A percentile compares a stretch with the other conserved stretches of the same genome.
Conservation (phyloP, 1,140 invertebrate species). For the Drosophila sulfurigaster region DNA sequence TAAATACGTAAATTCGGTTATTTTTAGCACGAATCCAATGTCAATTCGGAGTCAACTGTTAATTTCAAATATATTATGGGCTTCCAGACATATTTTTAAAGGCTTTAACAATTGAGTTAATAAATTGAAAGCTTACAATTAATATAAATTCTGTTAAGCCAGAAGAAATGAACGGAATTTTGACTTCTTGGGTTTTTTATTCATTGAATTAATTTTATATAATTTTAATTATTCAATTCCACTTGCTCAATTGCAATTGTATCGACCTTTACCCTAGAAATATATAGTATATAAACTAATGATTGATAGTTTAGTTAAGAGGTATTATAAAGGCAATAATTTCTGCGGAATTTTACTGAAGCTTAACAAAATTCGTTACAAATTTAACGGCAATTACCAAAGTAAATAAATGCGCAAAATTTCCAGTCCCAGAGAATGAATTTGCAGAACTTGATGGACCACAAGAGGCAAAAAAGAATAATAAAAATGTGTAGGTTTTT, state of each 20-base stretch:
- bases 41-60: too few relatives aligned
- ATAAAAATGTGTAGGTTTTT: conserved; percentile 7
- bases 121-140: conserved; percentile 4
- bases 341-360: neutral
- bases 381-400: conserved; percentile 74
- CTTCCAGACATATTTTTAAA: neutral
- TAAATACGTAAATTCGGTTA: too few relatives aligned
- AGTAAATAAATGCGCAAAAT: conserved; percentile 49
- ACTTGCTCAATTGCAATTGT: too few relatives aligned
- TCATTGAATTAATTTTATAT: too few relatives aligned
- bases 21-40: too few relatives aligned
- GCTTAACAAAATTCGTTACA: conserved; percentile 48
- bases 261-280: too few relatives aligned
- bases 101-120: neutral
- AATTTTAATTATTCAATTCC: too few relatives aligned
- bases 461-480: neutral
- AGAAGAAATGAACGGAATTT: too few relatives aligned
- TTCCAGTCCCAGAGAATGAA: conserved; percentile 37
- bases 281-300: neutral
- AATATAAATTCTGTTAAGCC: neutral
- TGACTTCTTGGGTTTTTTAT: too few relatives aligned
- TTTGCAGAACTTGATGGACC: conserved; percentile 44
- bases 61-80: too few relatives aligned
- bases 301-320: neutral
- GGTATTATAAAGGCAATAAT: neutral